Evolutionary conservation across 2,797 vertebrate species (phyloP).

Genomic region (Nasua narica): DNA sequence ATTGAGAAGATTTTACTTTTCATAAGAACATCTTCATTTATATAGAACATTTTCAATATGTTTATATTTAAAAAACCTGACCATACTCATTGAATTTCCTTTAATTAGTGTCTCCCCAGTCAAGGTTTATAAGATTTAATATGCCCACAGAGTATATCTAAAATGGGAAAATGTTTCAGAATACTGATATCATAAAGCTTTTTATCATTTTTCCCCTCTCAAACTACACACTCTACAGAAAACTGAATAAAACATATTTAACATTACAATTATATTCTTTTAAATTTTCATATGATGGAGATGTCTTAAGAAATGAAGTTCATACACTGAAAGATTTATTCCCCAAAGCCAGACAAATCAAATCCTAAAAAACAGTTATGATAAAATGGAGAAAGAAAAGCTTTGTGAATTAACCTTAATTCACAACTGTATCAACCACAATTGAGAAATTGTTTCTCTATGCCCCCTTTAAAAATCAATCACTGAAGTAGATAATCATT

Average conservation of each 20-base stretch:
- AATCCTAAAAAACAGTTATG: neutral
- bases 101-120: neutral
- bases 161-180: neutral
- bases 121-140: neutral
- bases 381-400: neutral
- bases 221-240: neutral
- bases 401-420: neutral
- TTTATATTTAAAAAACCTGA: neutral
- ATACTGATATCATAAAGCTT: neutral
- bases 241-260: neutral
- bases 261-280: neutral
- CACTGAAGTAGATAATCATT: neutral
- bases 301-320: neutral
- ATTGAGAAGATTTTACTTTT: neutral
- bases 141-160: neutral
- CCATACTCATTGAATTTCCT: neutral
- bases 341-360: neutral
- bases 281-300: neutral
- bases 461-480: neutral
- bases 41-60: neutral
- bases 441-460: neutral
- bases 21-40: neutral
- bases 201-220: neutral
- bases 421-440: neutral
- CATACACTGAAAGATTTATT: neutral